A percentile compares a stretch with the other conserved stretches of the same genome.
Conservation (phyloP, 2,113 vertebrate species). For the Charina bottae region DNA sequence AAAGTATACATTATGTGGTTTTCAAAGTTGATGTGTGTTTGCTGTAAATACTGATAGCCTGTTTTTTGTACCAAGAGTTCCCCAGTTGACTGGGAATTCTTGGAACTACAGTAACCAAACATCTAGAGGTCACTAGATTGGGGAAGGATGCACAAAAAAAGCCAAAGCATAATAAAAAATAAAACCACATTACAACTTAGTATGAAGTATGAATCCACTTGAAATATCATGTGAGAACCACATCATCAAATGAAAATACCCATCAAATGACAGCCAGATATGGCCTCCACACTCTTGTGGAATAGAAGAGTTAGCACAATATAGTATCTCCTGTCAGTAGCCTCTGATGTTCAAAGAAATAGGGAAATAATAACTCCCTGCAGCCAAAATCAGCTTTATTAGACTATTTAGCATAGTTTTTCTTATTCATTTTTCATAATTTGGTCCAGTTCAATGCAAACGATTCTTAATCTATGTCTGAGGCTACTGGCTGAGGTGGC, state of each 20-base stretch:
- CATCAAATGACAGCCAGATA: background rate
- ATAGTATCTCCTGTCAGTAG: background rate
- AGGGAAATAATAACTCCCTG: background rate
- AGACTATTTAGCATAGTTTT: background rate
- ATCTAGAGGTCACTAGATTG: too few species aligned
- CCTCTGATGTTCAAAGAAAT: background rate
- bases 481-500: background rate
- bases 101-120: too few species aligned
- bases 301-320: background rate
- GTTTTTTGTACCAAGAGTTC: too few species aligned
- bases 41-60: too few species aligned
- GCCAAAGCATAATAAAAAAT: background rate
- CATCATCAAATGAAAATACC: background rate
- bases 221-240: background rate
- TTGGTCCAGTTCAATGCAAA: background rate
- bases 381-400: background rate
- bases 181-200: too few species aligned
- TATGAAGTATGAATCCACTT: too few species aligned
- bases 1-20: too few species aligned
- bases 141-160: background rate
- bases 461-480: background rate
- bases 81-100: too few species aligned
- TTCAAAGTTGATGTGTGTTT: too few species aligned
- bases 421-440: constrained; percentile 25
- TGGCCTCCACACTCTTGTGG: background rate